Conservation (phyloP, 2,797 vertebrate species). For the Pterois miles region DNA sequence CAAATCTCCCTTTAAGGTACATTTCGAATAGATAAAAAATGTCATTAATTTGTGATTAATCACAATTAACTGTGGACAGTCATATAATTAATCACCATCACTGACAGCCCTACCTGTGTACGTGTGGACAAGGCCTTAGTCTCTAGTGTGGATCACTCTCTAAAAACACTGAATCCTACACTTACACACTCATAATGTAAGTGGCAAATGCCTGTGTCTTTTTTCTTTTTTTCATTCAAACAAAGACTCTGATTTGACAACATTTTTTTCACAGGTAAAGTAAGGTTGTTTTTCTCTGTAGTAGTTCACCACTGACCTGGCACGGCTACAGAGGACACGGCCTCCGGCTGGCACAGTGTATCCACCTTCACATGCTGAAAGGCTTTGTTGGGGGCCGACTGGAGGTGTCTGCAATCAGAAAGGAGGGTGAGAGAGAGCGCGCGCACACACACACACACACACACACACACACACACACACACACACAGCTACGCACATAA, state of each 20-base stretch:
- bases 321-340: conserved; percentile 89
- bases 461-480: neutral
- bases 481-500: neutral
- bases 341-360: conserved; percentile 92
- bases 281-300: neutral
- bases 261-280: neutral
- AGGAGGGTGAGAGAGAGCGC: conserved; percentile 12
- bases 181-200: neutral
- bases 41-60: no score
- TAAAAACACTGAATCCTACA: neutral
- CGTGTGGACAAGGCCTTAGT: neutral
- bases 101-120: no score
- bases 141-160: neutral
- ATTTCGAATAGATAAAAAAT: no score
- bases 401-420: conserved; percentile 87
- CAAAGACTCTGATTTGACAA: neutral
- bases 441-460: neutral
- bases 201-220: neutral
- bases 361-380: conserved; percentile 99
- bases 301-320: conserved; percentile 85
- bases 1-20: no score
- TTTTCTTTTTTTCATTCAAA: neutral
- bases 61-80: no score
- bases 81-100: no score
- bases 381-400: conserved; percentile 89